Evolutionary conservation across 30 jellyfish, hydroid and myxozoan species (phyloP).

Genomic region (Chironex yamaguchii): DNA sequence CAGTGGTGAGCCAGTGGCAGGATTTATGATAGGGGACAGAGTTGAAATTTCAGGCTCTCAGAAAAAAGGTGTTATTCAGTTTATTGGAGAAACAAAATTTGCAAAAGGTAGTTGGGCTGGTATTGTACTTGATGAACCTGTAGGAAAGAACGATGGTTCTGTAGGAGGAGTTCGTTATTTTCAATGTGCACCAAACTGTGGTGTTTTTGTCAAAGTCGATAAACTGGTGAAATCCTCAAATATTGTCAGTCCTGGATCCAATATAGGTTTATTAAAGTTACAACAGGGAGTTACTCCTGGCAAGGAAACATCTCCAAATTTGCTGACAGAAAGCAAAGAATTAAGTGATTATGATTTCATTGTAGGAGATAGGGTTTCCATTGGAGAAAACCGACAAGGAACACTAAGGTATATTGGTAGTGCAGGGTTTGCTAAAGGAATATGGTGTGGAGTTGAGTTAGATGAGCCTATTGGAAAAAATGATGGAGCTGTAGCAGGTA

Average conservation of each 20-base stretch:
- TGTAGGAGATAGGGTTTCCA: slow-evolving; percentile 82
- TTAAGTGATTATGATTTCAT: slow-evolving; percentile 37
- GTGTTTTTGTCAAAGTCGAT: slow-evolving; percentile 92
- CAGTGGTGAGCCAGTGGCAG: slow-evolving; percentile 53
- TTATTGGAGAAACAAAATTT: slow-evolving; percentile 94
- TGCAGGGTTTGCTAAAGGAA: slow-evolving; percentile 97
- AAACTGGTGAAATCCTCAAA: slow-evolving; percentile 73
- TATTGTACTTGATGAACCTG: slow-evolving; percentile 88
- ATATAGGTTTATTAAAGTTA: too few relatives aligned
- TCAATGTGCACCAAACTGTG: slow-evolving; percentile 90
- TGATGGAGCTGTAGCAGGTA: slow-evolving; percentile 99
- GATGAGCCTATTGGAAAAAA: slow-evolving; percentile 90
- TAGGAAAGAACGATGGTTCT: slow-evolving; percentile 98
- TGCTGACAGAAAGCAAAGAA: slow-evolving; percentile 23
- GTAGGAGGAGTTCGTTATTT: slow-evolving; percentile 95
- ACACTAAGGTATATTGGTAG: slow-evolving; percentile 80
- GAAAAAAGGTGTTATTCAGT: slow-evolving; percentile 88
- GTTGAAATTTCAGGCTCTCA: slow-evolving; percentile 77
- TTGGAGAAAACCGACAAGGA: slow-evolving; percentile 84
- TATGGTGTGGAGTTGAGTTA: slow-evolving; percentile 99
- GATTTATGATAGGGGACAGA: slow-evolving; percentile 82
- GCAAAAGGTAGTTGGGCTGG: slow-evolving; percentile 99
- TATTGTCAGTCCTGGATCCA: slow-evolving; percentile 54
- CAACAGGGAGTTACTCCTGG: not conserved
- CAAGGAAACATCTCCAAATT: slow-evolving; percentile 15